Conservation (phyloP, 2,113 vertebrate species). For the Oreochromis aureus region DNA sequence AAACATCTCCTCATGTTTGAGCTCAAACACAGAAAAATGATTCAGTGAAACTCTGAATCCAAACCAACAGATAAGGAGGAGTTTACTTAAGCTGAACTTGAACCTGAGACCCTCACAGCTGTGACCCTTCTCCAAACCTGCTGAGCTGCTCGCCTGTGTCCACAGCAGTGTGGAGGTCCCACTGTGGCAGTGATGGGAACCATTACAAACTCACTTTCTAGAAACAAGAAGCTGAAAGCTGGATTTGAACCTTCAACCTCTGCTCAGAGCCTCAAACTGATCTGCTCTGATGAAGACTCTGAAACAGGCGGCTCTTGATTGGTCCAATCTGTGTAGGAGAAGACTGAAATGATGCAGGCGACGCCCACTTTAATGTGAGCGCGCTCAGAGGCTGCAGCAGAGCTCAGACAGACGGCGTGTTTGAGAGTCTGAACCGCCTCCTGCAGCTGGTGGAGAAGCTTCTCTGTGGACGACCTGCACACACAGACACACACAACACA, state of each 20-base stretch:
- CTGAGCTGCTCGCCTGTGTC: not conserved
- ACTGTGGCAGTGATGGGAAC: not conserved
- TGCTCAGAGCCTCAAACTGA: not conserved
- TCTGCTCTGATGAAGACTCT: not conserved
- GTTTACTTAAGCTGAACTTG: not conserved
- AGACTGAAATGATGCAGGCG: not conserved
- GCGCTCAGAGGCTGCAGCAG: not conserved
- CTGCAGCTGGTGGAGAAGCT: not conserved
- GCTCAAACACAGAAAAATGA: not conserved
- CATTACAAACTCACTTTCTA: not conserved
- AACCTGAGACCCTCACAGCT: not conserved
- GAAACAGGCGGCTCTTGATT: not conserved
- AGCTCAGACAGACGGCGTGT: not conserved
- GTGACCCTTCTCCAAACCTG: not conserved
- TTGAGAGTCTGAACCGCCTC: not conserved
- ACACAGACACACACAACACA: not conserved
- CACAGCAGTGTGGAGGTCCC: not conserved
- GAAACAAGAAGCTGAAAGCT: not conserved
- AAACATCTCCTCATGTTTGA: not conserved
- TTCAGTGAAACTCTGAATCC: not conserved
- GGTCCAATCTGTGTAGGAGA: not conserved
- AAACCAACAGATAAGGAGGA: rapidly evolving
- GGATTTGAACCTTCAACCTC: not conserved
- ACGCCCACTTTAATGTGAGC: not conserved
- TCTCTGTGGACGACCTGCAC: not conserved